Base-by-base conservation (phyloP, 2,113 vertebrate genomes). In the Lampris megalopsis region DNA sequence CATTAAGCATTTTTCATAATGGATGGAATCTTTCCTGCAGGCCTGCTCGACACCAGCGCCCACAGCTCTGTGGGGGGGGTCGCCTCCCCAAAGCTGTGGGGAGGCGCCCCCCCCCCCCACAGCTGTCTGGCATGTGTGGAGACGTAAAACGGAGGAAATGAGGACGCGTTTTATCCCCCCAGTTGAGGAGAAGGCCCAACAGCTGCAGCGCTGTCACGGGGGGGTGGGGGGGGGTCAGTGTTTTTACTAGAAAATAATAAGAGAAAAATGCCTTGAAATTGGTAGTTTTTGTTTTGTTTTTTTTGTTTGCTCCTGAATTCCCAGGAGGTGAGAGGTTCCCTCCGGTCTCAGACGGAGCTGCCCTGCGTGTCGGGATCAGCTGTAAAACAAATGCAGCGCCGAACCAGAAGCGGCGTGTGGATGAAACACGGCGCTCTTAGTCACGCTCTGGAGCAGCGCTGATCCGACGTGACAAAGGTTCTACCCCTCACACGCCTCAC, bases 131-230 rank as follows among this genome's bases (percentile, higher is more conserved):
- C 13, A 56, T 35, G 81, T 75, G 73, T 83, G 84, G 24, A 88
- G 86, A 87, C 82, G 50, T 86, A 84, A 90, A 85, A 89, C 82
- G 85, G 86, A 86, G 79, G 64, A 88, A 88, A 91, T 90, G 70
- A 87, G 65, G 80, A 83, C 82, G 74, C 68, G 62, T 78, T 90
- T 77, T 82, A 80, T 86, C 77, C 77, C 63, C 88, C 88, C 76
- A 45, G 24, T 24, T 0, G 0, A 71, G 42, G 77, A 81, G 73
- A 47, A 49, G 68, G 48, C 63, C 63, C 63, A 73, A 54, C 42
- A 78, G 79, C 84, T 72, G 60, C 58, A 58, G 45, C 49, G 66
- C 58, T 66, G 63, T 72, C 79, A 73, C 9, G 42, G 9, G 81
- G 72, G 58, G 80, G 54, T 37, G 57, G 70, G 66, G 83, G 74